Conservation (phyloP, 2,797 vertebrate genomes). For the Pachyuromys duprasi region DNA sequence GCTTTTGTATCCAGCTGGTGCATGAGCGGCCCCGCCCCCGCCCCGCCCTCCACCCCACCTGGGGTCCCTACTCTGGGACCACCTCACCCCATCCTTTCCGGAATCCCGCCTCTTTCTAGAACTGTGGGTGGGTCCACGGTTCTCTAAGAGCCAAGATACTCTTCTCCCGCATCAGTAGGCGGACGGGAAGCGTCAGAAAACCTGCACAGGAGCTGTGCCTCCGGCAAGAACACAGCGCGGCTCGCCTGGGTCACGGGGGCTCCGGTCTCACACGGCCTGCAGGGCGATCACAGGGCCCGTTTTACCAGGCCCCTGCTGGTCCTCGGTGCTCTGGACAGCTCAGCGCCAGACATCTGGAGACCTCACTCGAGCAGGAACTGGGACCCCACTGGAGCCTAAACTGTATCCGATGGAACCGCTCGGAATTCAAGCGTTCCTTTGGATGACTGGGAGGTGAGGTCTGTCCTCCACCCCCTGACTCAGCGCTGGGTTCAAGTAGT, state of each 20-base stretch:
- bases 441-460: neutral
- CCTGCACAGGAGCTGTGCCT: neutral
- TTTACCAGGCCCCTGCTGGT: neutral
- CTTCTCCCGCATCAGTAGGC: neutral
- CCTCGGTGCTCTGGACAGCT: neutral
- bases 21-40: conserved; percentile 60
- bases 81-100: neutral
- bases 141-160: neutral
- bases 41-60: conserved; percentile 69
- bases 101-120: neutral
- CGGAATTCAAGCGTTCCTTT: neutral
- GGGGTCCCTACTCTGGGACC: conserved; percentile 12
- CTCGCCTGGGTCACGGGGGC: neutral
- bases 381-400: neutral
- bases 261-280: neutral
- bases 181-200: neutral
- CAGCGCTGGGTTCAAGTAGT: neutral
- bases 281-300: neutral
- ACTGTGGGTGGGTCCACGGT: neutral
- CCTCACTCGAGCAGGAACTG: neutral
- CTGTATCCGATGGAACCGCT: neutral
- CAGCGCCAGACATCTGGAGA: neutral
- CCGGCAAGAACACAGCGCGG: neutral
- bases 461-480: too few species aligned
- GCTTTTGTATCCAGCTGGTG: conserved; percentile 69